Evolutionary conservation across 2,888 invertebrate species (phyloP).

Genomic region (Troides oblongomaculatus): DNA sequence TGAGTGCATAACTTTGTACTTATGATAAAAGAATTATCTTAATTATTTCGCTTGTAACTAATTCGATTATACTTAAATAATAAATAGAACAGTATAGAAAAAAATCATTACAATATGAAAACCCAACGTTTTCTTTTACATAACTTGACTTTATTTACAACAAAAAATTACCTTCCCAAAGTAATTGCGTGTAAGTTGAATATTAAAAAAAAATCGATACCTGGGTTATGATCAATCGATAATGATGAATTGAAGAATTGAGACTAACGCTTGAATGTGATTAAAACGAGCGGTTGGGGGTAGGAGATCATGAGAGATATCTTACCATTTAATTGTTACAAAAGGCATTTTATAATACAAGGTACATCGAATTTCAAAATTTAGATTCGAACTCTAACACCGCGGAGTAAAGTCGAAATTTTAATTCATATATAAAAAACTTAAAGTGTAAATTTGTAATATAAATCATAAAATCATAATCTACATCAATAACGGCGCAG

Average conservation of each 20-base stretch:
- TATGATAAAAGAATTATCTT: slow-evolving; percentile 24
- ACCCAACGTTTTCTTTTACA: no score
- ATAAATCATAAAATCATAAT: slow-evolving; percentile 39
- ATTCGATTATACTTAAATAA: no score
- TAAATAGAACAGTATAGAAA: no score
- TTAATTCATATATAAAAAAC: not conserved
- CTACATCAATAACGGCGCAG: slow-evolving; percentile 57
- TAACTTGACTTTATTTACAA: not conserved
- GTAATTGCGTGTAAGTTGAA: not conserved
- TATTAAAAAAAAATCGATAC: slow-evolving; percentile 32
- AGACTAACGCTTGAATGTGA: slow-evolving; percentile 54
- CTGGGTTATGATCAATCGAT: slow-evolving; percentile 52
- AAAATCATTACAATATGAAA: no score
- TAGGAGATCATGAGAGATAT: slow-evolving; percentile 53
- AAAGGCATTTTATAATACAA: slow-evolving; percentile 25
- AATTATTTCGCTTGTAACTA: not conserved
- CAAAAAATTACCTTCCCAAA: slow-evolving; percentile 11
- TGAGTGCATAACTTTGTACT: slow-evolving; percentile 33
- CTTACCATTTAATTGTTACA: slow-evolving; percentile 26
- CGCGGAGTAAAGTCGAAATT: slow-evolving; percentile 21
- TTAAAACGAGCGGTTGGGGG: slow-evolving; percentile 58
- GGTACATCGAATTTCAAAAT: not conserved
- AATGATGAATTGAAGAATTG: slow-evolving; percentile 47
- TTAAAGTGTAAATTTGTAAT: slow-evolving; percentile 6
- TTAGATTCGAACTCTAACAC: not conserved